Evolutionary conservation across 2,888 invertebrate species (phyloP).

Genomic region (Watsonalla cultraria): DNA sequence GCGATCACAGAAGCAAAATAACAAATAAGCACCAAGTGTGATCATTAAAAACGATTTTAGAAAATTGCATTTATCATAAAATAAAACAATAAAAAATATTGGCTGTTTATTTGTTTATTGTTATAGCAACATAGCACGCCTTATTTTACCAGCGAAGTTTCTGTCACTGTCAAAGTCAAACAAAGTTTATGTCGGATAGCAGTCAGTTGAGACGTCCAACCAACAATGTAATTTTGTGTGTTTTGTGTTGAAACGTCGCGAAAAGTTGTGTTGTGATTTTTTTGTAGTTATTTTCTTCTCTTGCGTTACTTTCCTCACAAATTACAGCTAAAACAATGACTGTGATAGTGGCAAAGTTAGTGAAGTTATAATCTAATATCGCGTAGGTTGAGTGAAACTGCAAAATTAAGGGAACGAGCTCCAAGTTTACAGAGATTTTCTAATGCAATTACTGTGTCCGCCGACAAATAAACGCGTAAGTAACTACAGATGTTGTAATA

Average conservation of each 20-base stretch:
- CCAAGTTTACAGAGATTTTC: neutral
- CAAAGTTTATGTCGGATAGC: no score
- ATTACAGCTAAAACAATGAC: constrained; percentile 4
- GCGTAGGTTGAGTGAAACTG: neutral
- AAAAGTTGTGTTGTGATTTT: constrained; percentile 4
- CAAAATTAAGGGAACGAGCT: neutral
- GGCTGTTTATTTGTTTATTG: no score
- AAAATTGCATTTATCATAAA: no score
- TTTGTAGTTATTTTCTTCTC: constrained; percentile 15
- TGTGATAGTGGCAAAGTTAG: constrained; percentile 2
- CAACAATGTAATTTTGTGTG: no score
- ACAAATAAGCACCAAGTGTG: no score
- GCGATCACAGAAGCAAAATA: no score
- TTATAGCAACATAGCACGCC: no score
- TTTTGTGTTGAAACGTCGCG: neutral
- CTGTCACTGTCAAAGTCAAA: no score
- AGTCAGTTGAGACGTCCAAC: no score
- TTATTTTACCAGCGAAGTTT: no score
- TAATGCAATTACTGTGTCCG: neutral
- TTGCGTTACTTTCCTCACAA: constrained; percentile 15
- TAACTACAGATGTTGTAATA: neutral
- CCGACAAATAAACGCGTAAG: neutral
- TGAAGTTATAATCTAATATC: neutral
- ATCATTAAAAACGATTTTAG: no score
- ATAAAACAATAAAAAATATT: no score